A percentile compares a stretch with the other conserved stretches of the same genome.
These are phyloP conservation scores for Drosophila takahashii DNA, from an alignment of 1,140 invertebrate genomes.

Conservation along the genomic window DNA sequence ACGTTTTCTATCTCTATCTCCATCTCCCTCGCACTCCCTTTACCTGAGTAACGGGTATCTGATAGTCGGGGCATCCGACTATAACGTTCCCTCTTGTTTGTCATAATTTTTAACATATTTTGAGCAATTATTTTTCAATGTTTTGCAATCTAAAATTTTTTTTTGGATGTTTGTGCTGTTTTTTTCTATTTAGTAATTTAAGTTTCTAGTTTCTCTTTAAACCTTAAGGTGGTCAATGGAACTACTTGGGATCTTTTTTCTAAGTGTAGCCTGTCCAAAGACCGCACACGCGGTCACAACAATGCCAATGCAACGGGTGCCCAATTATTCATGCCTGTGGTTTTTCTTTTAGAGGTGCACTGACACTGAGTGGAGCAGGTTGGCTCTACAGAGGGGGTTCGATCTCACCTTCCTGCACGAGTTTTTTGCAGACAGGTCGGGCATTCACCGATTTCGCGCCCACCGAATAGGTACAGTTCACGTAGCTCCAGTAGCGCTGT, in stretches of 20 bases:
- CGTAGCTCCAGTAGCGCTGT: conserved; percentile 84
- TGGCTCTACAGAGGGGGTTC: not conserved
- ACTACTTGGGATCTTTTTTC: not conserved
- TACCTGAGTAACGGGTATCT: too few species aligned
- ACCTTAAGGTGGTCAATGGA: not conserved
- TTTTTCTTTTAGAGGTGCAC: conserved; percentile 15
- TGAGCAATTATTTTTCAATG: too few species aligned
- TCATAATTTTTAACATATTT: too few species aligned
- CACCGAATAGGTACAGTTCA: conserved; percentile 81
- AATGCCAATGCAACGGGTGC: conserved; percentile 42
- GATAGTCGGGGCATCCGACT: too few species aligned
- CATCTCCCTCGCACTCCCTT: too few species aligned
- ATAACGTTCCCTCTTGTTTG: too few species aligned
- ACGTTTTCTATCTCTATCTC: too few species aligned
- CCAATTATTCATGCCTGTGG: conserved; percentile 31
- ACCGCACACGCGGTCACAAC: conserved; percentile 45
- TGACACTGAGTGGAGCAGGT: conserved; percentile 4
- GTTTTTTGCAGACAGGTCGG: conserved; percentile 83
- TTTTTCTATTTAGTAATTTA: too few species aligned
- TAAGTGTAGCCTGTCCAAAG: conserved; percentile 12
- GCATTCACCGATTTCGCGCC: conserved; percentile 78
- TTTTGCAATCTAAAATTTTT: too few species aligned
- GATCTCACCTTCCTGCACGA: conserved; percentile 83
- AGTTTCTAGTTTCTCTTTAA: too few species aligned
- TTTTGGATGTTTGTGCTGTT: too few species aligned